Evolutionary conservation across 1,140 invertebrate genomes (phyloP).

Genomic region (Pseudomyrmex dendroicus): DNA sequence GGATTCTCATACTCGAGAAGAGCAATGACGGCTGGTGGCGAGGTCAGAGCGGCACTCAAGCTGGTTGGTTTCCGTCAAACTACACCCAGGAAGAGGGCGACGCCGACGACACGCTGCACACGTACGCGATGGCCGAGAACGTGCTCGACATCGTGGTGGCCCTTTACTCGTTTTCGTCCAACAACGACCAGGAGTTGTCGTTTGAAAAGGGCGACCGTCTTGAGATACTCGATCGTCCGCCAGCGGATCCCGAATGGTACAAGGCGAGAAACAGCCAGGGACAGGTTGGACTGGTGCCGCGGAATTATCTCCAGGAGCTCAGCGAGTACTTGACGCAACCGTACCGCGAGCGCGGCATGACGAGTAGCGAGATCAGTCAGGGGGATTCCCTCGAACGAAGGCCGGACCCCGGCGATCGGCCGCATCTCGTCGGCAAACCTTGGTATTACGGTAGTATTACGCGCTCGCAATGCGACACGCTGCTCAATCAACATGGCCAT

Average conservation of each 20-base stretch:
- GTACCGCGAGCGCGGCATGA: slow-evolving; percentile 87
- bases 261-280: slow-evolving; percentile 96
- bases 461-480: slow-evolving; percentile 96
- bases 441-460: slow-evolving; percentile 99
- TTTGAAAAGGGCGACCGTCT: slow-evolving; percentile 98
- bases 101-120: slow-evolving; percentile 93
- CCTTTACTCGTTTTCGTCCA: slow-evolving; percentile 96
- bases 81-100: slow-evolving; percentile 97
- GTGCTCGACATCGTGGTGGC: slow-evolving; percentile 97
- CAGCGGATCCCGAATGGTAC: slow-evolving; percentile 99
- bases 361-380: slow-evolving; percentile 83
- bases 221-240: slow-evolving; percentile 97
- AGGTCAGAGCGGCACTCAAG: slow-evolving; percentile 93
- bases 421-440: slow-evolving; percentile 91
- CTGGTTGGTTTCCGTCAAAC: slow-evolving; percentile 99
- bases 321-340: slow-evolving; percentile 95
- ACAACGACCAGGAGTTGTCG: slow-evolving; percentile 98
- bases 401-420: slow-evolving; percentile 86
- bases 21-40: slow-evolving; percentile 99
- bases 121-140: slow-evolving; percentile 96
- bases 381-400: slow-evolving; percentile 84
- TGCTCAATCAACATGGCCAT: slow-evolving; percentile 96
- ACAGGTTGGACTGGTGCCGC: slow-evolving; percentile 96
- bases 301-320: slow-evolving; percentile 97
- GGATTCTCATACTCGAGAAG: slow-evolving; percentile 98